Base-by-base conservation (phyloP, 1,140 invertebrate species). In the Drosophila sucinea region DNA sequence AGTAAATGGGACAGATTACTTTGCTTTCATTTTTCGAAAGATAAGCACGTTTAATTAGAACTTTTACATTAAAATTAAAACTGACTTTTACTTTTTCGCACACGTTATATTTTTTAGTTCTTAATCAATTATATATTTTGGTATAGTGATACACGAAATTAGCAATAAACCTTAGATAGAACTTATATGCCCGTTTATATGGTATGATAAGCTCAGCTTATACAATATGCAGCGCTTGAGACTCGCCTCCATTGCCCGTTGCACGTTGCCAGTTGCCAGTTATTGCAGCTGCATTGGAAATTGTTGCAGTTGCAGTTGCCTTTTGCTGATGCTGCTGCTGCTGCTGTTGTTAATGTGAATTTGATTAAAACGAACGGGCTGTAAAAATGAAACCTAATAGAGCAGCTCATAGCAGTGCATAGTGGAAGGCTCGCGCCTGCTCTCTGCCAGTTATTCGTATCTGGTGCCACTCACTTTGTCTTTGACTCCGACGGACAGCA, bases 351-450 rank as follows among this genome's bases (percentile, higher is more conserved):
- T 78, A 78, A 78, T 78, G 75, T 47, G 76, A 78, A 78, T 78
- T 76, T 81, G 78, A 81, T 81, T 76, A 75, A 81, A 80, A 66
- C 62, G 74, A 81, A 81, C 79, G 60, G 78, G 44, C 68, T 76
- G 69, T 56, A 47, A 77, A 51, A 77, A 64, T 73, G 65, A 32
- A 38, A 30, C 61, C 62, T 63, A 77, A 76, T 70, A 62, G 77
- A 73, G 63, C 75, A 56, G 62, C 29, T 38, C 17, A 60, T 27
- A 67, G 25, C 35, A 17, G 35, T 38, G 8, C 35, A 38, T 38
- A 44, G 66, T 57, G 63, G 56, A 32, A 73, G 70, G 65, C 70
- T 73, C 29, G 70, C 60, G 65, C 60, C 67, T 8, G 60, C 7
- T 38, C 44, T 60, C 44, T 51, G 44, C 44, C 44, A 51, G 44